These are phyloP conservation scores for Sebastes itinus DNA, from an alignment of 2,797 vertebrate genomes.

Conservation along the genomic window DNA sequence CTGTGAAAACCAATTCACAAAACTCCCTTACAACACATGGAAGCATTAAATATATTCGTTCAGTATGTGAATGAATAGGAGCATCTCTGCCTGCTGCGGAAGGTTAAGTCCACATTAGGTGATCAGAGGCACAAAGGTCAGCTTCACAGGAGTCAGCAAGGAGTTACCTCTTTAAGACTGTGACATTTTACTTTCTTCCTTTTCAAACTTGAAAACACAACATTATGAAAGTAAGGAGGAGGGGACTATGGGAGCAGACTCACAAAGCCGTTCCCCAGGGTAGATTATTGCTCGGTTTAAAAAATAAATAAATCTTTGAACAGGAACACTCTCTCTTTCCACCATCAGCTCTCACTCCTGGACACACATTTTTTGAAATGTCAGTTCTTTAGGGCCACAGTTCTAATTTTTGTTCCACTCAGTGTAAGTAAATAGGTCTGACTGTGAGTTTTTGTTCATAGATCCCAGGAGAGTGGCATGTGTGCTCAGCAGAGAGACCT, in stretches of 20 bases:
- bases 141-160: constrained; percentile 43
- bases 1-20: neutral
- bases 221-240: constrained; percentile 29
- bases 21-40: neutral
- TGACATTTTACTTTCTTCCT: constrained; percentile 51
- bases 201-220: constrained; percentile 58
- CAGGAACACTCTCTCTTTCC: constrained; percentile 48
- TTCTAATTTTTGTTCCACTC: constrained; percentile 70
- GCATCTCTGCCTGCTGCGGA: constrained; percentile 18
- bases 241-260: constrained; percentile 18
- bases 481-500: constrained; percentile 72
- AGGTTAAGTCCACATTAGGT: constrained; percentile 48
- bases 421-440: constrained; percentile 78
- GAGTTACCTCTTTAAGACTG: constrained; percentile 49
- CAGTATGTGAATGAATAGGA: neutral
- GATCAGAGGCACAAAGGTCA: constrained; percentile 70
- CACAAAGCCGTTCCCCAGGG: constrained; percentile 70
- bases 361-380: constrained; percentile 72
- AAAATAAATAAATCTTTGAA: constrained; percentile 52
- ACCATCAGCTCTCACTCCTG: constrained; percentile 57
- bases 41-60: neutral
- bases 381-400: constrained; percentile 70
- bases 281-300: constrained; percentile 66
- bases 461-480: constrained; percentile 71
- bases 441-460: constrained; percentile 82